Evolutionary conservation across 2,113 vertebrate genomes (phyloP).

Genomic region (Camelus bactrianus): DNA sequence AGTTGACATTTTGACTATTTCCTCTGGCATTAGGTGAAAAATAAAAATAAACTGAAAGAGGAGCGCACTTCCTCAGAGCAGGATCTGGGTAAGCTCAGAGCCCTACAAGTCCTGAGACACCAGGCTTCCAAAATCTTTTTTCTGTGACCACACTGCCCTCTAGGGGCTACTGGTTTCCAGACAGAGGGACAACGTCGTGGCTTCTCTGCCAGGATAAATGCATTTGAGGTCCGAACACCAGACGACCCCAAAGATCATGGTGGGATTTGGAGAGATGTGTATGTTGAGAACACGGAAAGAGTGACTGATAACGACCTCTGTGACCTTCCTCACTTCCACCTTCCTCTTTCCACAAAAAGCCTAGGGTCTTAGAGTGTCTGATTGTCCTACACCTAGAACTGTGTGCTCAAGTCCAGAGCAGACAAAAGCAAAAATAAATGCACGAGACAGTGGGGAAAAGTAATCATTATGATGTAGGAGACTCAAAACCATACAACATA

Average conservation of each 20-base stretch:
- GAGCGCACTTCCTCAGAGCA: not conserved
- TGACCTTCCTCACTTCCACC: not conserved
- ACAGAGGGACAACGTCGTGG: not conserved
- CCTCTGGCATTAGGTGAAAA: not conserved
- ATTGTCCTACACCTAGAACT: not conserved
- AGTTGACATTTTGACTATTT: slow-evolving; percentile 51
- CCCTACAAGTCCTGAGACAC: not conserved
- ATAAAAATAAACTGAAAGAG: not conserved
- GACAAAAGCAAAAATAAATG: not conserved
- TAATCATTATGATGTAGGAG: not conserved
- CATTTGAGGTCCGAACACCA: not conserved
- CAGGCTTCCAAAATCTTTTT: slow-evolving; percentile 23
- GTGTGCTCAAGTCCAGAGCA: not conserved
- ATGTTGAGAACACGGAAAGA: not conserved
- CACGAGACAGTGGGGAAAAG: not conserved
- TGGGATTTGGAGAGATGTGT: not conserved
- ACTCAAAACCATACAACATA: not conserved
- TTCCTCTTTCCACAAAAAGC: not conserved
- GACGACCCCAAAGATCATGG: not conserved
- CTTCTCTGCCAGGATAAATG: not conserved
- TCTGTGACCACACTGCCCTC: slow-evolving; percentile 73
- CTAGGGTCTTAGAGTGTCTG: not conserved
- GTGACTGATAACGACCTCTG: not conserved
- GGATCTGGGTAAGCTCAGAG: not conserved
- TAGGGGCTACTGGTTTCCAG: slow-evolving; percentile 28